These are phyloP conservation scores for Bombus ignitus DNA, from an alignment of 1,140 invertebrate species.

Conservation along the genomic window DNA sequence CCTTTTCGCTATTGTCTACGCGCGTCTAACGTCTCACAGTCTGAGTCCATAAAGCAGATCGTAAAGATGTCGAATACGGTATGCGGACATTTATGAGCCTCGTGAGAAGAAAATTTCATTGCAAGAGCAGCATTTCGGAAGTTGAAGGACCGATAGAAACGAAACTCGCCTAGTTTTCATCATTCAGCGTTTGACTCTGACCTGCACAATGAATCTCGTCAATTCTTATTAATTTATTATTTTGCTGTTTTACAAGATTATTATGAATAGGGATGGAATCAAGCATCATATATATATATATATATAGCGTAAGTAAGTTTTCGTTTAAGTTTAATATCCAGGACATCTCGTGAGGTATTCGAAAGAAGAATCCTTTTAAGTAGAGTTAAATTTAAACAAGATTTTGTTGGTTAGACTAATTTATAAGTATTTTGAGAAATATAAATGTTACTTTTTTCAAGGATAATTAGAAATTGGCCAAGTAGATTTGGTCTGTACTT, in stretches of 20 bases:
- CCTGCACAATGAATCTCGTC: neutral
- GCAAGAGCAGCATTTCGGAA: neutral
- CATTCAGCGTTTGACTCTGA: neutral
- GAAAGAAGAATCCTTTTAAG: too few relatives aligned
- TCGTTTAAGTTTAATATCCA: too few relatives aligned
- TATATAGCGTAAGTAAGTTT: too few relatives aligned
- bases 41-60: constrained; percentile 17
- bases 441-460: too few relatives aligned
- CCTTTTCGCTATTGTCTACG: neutral
- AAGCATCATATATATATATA: too few relatives aligned
- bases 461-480: too few relatives aligned
- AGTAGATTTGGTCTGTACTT: too few relatives aligned
- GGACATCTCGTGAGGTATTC: too few relatives aligned
- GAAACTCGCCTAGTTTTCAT: neutral
- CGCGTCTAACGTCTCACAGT: neutral
- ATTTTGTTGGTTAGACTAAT: too few relatives aligned
- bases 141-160: neutral
- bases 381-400: too few relatives aligned
- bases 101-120: neutral
- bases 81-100: constrained; percentile 22
- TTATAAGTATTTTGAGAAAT: too few relatives aligned
- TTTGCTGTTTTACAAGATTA: neutral
- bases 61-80: constrained; percentile 48
- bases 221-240: constrained; percentile 13
- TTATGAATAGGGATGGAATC: too few relatives aligned